A percentile compares a stretch with the other conserved stretches of the same genome.
Conservation (phyloP, 2,797 vertebrate genomes). For the Onychomys torridus region DNA sequence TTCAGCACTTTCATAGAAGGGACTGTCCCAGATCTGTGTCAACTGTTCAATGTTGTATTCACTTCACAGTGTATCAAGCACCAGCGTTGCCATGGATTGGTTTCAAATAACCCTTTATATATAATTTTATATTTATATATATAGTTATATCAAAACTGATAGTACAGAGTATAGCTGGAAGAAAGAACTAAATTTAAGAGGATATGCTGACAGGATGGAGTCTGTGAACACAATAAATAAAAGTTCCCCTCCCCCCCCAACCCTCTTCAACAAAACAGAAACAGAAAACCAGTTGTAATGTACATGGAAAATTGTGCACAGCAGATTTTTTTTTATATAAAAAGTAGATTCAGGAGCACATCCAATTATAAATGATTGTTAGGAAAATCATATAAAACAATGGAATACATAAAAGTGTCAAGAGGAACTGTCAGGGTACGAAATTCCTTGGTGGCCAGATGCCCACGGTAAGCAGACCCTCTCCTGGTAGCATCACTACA, state of each 20-base stretch:
- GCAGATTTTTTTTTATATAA: constrained; percentile 92
- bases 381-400: constrained; percentile 98
- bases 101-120: constrained; percentile 93
- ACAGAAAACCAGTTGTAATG: constrained; percentile 93
- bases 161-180: constrained; percentile 93
- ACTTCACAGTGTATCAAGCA: constrained; percentile 99
- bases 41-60: constrained; percentile 88
- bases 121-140: constrained; percentile 91
- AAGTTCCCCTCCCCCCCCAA: constrained; percentile 86
- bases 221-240: constrained; percentile 99
- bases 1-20: constrained; percentile 90
- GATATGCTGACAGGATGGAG: constrained; percentile 92
- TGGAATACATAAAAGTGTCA: constrained; percentile 96
- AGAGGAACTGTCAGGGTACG: constrained; percentile 92
- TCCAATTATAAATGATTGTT: constrained; percentile 97
- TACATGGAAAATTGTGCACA: constrained; percentile 97
- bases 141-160: constrained; percentile 94
- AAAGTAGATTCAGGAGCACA: constrained; percentile 97
- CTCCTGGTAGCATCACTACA: constrained; percentile 87
- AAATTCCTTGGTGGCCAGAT: constrained; percentile 90
- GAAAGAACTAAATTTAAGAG: constrained; percentile 91
- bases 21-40: constrained; percentile 90
- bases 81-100: constrained; percentile 95
- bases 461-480: constrained; percentile 87
- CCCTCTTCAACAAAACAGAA: constrained; percentile 87